Conservation (phyloP, 2,888 invertebrate species). For the Physocephala rufipes region DNA sequence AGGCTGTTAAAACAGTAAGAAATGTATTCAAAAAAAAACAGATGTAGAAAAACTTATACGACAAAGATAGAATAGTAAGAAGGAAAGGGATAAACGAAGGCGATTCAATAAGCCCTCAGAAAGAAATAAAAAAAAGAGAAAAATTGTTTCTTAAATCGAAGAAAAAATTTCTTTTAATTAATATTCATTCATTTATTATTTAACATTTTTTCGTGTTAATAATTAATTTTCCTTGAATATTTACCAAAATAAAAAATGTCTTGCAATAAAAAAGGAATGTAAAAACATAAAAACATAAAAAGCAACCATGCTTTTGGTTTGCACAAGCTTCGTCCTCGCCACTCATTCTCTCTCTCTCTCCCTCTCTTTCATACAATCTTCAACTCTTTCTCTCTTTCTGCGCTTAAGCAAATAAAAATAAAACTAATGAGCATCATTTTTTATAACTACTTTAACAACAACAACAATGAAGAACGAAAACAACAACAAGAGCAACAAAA, state of each 20-base stretch:
- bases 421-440: constrained; percentile 22
- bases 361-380: too few species aligned
- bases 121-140: too few species aligned
- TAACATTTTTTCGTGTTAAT: too few species aligned
- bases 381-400: too few species aligned
- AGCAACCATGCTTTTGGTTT: too few species aligned
- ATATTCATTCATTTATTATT: too few species aligned
- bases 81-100: neutral
- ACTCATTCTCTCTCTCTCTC: too few species aligned
- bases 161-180: too few species aligned
- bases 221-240: too few species aligned
- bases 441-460: constrained; percentile 10
- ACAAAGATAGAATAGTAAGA: constrained; percentile 29
- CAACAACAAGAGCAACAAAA: neutral
- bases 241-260: too few species aligned
- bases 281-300: neutral
- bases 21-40: constrained; percentile 33
- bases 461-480: constrained; percentile 1
- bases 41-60: constrained; percentile 37
- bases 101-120: too few species aligned
- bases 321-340: neutral
- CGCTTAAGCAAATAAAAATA: neutral
- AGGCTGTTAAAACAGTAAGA: constrained; percentile 47
- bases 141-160: too few species aligned
- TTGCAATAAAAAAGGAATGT: neutral